Evolutionary conservation across 2,888 invertebrate species (phyloP).

Genomic region (Drosophila robusta): DNA sequence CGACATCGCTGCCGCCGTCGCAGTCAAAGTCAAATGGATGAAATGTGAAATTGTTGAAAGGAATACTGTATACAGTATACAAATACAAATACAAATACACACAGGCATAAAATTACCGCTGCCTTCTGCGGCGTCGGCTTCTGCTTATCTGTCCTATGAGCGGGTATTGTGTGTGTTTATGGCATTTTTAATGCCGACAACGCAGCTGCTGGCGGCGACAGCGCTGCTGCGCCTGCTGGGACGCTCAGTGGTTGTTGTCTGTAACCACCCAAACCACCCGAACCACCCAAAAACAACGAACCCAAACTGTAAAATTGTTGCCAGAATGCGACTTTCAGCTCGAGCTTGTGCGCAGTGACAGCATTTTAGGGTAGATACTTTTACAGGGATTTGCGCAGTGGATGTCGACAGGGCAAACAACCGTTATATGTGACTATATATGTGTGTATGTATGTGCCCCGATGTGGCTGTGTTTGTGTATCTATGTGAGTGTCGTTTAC

Average conservation of each 20-base stretch:
- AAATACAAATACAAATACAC: slow-evolving; percentile 23
- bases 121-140: slow-evolving; percentile 37
- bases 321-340: slow-evolving; percentile 58
- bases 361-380: slow-evolving; percentile 84
- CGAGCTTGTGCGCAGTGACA: slow-evolving; percentile 84
- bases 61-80: slow-evolving; percentile 21
- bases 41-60: slow-evolving; percentile 55
- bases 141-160: slow-evolving; percentile 51
- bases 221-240: slow-evolving; percentile 43
- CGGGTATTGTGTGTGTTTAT: slow-evolving; percentile 49
- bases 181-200: slow-evolving; percentile 72
- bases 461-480: slow-evolving; percentile 12
- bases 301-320: slow-evolving; percentile 53
- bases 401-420: slow-evolving; percentile 68
- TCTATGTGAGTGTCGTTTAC: slow-evolving; percentile 41
- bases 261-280: slow-evolving; percentile 48
- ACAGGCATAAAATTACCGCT: slow-evolving; percentile 64
- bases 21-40: slow-evolving; percentile 35
- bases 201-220: slow-evolving; percentile 52
- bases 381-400: slow-evolving; percentile 84
- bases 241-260: slow-evolving; percentile 57
- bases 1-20: slow-evolving; percentile 1
- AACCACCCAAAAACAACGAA: slow-evolving; percentile 32
- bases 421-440: slow-evolving; percentile 39
- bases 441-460: slow-evolving; percentile 3